Percentiles rank a stretch among this genome's conserved stretches.
phyloP scores from a whole-genome alignment of 2,797 vertebrate species.

The Propithecus perrieri region DNA sequence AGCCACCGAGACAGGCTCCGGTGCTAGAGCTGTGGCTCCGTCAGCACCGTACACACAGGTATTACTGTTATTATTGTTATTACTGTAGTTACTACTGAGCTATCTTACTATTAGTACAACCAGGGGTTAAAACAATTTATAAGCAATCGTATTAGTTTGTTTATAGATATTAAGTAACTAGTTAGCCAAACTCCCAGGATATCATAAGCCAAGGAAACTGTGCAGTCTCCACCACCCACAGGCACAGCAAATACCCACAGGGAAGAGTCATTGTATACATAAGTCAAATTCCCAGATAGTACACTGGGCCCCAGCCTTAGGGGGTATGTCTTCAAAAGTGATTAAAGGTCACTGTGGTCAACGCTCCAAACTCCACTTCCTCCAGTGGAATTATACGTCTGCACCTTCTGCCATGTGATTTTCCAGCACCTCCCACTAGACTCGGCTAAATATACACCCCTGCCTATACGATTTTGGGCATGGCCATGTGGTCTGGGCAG shows the following conservation, averaged over 20 bases:
- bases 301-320: not conserved
- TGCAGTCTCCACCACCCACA: not conserved
- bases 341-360: not conserved
- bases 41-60: accelerated
- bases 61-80: not conserved
- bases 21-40: not conserved
- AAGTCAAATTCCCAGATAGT: not conserved
- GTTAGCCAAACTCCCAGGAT: not conserved
- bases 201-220: not conserved
- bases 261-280: not conserved
- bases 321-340: not conserved
- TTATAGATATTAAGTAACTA: not conserved
- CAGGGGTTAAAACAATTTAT: not conserved
- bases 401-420: not conserved
- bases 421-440: not conserved
- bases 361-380: not conserved
- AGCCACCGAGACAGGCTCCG: not conserved
- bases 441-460: too few species aligned
- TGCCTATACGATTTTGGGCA: not conserved
- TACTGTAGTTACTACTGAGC: not conserved
- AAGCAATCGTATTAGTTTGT: not conserved
- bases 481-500: not conserved
- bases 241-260: not conserved
- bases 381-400: not conserved
- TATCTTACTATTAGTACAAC: not conserved